Base-by-base conservation (phyloP, 2,113 vertebrate species). In the Poeciliopsis prolifica region DNA sequence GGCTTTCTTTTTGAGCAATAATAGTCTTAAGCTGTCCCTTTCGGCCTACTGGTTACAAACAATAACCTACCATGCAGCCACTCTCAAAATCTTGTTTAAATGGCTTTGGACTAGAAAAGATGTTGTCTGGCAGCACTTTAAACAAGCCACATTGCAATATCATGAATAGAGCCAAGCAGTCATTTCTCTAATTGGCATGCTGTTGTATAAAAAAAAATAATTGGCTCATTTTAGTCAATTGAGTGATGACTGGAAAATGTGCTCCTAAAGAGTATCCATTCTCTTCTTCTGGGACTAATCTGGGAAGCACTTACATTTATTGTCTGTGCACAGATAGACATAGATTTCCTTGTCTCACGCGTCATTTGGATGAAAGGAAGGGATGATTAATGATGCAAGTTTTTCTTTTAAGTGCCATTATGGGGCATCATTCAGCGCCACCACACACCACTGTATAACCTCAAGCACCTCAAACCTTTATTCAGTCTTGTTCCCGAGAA, bases 241-340 rank as follows among this genome's bases (percentile, higher is more conserved):
- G 95, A 97, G 93, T 95, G 96, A 97, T 95, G 94, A 94, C 94
- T 94, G 92, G 91, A 95, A 95, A 97, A 96, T 95, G 95, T 92
- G 90, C 89, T 88, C 88, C 92, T 93, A 94, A 94, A 93, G 95
- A 88, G 81, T 83, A 86, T 80, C 89, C 88, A 91, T 93, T 94
- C 90, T 78, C 94, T 95, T 94, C 95, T 96, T 88, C 85, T 84
- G 96, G 95, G 96, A 97, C 95, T 96, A 95, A 96, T 96, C 95
- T 96, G 94, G 81, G 86, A 90, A 93, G 94, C 93, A 92, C 95
- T 93, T 94, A 94, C 96, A 96, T 95, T 94, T 94, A 96, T 96
- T 96, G 95, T 92, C 88, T 93, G 94, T 92, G 88, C 90, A 87
- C 92, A 92, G 94, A 97, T 95, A 96, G 96, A 97, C 96, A 96